A percentile compares a stretch with the other conserved stretches of the same genome.
These are phyloP conservation scores for Nasonia vitripennis DNA, from an alignment of 1,140 invertebrate genomes.

Conservation along the genomic window DNA sequence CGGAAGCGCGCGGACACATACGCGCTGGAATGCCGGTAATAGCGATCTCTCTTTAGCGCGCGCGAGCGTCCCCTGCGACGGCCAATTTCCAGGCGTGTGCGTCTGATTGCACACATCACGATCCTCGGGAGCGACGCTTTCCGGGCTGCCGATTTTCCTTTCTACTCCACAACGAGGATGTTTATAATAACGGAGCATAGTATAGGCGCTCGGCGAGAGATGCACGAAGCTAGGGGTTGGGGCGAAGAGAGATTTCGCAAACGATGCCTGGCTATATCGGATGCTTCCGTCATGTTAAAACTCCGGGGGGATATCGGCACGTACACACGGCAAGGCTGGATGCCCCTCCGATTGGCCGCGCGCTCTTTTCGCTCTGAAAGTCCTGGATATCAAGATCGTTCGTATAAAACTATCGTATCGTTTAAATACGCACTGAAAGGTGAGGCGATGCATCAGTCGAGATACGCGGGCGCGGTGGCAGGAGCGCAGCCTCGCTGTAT, in stretches of 20 bases:
- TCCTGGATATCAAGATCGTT: conserved; percentile 74
- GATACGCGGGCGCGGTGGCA: conserved; percentile 73
- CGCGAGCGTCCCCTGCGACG: conserved; percentile 47
- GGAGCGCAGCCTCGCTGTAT: conserved; percentile 35
- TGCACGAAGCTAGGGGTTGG: conserved; percentile 49
- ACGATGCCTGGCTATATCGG: conserved; percentile 63
- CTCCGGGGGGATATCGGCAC: conserved; percentile 55
- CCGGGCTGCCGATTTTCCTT: conserved; percentile 47
- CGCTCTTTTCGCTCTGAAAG: conserved; percentile 65
- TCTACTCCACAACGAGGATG: neutral
- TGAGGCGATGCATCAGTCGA: conserved; percentile 75
- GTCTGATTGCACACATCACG: conserved; percentile 53
- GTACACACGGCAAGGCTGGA: conserved; percentile 42
- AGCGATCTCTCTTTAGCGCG: conserved; percentile 15
- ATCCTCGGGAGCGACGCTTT: conserved; percentile 33
- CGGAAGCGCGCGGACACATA: conserved; percentile 24
- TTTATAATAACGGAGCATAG: conserved; percentile 41
- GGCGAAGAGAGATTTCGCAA: conserved; percentile 60
- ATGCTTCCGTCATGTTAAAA: conserved; percentile 70
- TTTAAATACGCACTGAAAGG: conserved; percentile 77
- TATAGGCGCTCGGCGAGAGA: conserved; percentile 24
- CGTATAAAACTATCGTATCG: conserved; percentile 77
- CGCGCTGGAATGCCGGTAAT: conserved; percentile 70
- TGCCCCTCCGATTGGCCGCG: neutral
- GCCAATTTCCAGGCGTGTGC: conserved; percentile 46